Conservation (phyloP, 2,113 vertebrate genomes). For the Pangasianodon gigas region DNA sequence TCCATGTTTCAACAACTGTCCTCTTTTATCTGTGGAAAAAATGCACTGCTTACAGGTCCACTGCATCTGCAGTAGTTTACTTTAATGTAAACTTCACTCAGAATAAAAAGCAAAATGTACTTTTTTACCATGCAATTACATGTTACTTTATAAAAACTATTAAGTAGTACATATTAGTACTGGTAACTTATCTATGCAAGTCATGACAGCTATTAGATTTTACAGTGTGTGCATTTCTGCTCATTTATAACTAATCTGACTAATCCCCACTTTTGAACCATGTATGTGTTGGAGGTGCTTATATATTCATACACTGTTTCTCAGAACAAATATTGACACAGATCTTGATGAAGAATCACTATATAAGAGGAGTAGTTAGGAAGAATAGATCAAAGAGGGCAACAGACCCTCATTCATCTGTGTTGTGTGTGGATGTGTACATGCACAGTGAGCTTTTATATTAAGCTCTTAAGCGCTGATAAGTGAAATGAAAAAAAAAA, state of each 20-base stretch:
- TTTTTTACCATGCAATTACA: no score
- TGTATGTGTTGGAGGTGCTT: neutral
- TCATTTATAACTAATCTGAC: no score
- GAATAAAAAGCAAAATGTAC: no score
- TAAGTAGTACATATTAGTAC: no score
- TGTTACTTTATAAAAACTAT: no score
- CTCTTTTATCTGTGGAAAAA: neutral
- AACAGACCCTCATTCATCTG: constrained; percentile 73
- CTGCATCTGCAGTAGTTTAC: neutral
- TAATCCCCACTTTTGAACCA: no score
- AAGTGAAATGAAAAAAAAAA: neutral
- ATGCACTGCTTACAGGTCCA: neutral
- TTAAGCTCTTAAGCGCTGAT: neutral
- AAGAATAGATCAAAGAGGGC: constrained; percentile 85
- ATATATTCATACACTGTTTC: neutral
- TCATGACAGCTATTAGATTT: no score
- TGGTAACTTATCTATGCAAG: no score
- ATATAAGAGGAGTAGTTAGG: constrained; percentile 85
- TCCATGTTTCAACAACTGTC: neutral
- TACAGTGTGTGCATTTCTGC: no score
- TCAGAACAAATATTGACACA: constrained; percentile 32
- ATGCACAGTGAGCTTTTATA: neutral
- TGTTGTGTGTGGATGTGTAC: neutral
- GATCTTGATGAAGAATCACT: constrained; percentile 89
- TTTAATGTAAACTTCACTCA: neutral